A percentile compares a stretch with the other conserved stretches of the same genome.
phyloP scores from a whole-genome alignment of 2,888 invertebrate genomes.

The Pemphredon lugubris region DNA sequence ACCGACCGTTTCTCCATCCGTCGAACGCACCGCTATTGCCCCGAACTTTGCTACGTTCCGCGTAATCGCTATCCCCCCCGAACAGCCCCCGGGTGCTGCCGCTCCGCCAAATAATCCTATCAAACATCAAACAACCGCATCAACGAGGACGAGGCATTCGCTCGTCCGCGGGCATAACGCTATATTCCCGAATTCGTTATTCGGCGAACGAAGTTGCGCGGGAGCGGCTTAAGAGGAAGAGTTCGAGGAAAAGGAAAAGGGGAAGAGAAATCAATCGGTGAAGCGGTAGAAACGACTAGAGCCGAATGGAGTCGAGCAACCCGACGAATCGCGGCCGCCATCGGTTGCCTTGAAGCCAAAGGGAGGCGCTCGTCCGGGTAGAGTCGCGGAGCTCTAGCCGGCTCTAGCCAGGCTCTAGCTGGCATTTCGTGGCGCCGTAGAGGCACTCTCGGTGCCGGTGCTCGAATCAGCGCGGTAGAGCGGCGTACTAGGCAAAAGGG shows the following conservation, averaged over 20 bases:
- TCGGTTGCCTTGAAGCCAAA: constrained; percentile 9
- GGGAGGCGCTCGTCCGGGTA: no score
- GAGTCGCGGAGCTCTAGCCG: constrained; percentile 13
- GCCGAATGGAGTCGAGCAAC: constrained; percentile 11
- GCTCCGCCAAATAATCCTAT: no score
- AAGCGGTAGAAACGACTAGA: background rate
- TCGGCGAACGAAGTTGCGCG: no score
- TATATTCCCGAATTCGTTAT: no score
- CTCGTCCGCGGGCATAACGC: no score
- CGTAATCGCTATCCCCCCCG: no score
- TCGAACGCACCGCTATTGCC: no score
- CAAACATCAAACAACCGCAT: no score
- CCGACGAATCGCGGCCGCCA: constrained; percentile 20
- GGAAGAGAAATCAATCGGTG: background rate
- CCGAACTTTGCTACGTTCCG: no score
- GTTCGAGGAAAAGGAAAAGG: constrained; percentile 1
- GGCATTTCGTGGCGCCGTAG: background rate
- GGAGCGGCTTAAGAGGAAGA: constrained; percentile 11
- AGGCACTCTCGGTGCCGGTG: background rate
- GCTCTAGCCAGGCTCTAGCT: constrained; percentile 26
- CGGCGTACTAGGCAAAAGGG: constrained; percentile 56
- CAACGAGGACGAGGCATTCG: no score
- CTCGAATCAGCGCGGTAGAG: background rate
- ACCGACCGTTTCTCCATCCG: no score
- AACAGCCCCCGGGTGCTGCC: no score